phyloP scores from a whole-genome alignment of 1,140 invertebrate genomes.

The Pemphigus obesinymphae region DNA sequence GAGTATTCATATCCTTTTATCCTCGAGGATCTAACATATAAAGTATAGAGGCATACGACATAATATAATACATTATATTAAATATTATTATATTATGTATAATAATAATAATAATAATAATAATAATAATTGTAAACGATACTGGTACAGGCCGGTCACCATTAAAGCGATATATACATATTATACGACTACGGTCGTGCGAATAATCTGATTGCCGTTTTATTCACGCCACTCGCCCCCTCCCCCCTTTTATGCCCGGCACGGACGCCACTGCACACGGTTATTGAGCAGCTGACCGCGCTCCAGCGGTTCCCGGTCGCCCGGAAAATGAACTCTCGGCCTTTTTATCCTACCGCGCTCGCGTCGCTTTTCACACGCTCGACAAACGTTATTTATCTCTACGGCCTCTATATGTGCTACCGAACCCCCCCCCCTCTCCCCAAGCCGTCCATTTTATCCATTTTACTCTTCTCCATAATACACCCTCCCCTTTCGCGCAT shows the following conservation, averaged over 20 bases:
- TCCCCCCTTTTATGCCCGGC: neutral
- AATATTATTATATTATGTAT: too few species aligned
- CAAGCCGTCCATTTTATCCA: neutral
- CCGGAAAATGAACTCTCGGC: conserved; percentile 41
- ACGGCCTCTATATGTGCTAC: neutral
- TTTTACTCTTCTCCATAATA: neutral
- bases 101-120: neutral
- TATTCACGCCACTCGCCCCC: neutral
- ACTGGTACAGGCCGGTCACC: too few species aligned
- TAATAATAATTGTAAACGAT: too few species aligned
- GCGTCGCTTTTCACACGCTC: conserved; percentile 36
- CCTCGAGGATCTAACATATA: too few species aligned
- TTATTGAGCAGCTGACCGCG: conserved; percentile 36
- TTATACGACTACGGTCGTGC: neutral
- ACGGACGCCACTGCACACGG: neutral
- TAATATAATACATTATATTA: too few species aligned
- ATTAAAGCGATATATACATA: neutral
- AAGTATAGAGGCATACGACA: too few species aligned
- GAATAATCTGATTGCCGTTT: conserved; percentile 24
- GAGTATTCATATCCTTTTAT: too few species aligned
- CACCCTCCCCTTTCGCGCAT: too few species aligned
- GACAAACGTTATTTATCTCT: conserved; percentile 19
- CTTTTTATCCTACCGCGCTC: neutral
- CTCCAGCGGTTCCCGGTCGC: conserved; percentile 37
- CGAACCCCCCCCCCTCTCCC: too few species aligned